These are phyloP conservation scores for Columbina picui DNA, from an alignment of 2,113 vertebrate species.

Conservation along the genomic window DNA sequence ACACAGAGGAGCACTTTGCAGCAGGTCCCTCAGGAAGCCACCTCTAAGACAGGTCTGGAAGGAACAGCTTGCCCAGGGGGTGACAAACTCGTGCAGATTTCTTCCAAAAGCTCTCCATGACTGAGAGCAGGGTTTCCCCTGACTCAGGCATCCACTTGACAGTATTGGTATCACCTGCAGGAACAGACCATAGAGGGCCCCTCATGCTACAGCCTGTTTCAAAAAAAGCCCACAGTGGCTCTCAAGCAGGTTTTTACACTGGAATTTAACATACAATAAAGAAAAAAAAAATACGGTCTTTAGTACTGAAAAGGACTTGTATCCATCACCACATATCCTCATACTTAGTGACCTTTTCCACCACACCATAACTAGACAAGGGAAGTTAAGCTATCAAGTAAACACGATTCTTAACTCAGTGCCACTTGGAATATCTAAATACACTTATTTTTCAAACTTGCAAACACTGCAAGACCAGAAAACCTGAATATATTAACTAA, in stretches of 20 bases:
- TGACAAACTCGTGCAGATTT: neutral
- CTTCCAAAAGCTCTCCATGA: neutral
- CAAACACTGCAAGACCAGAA: neutral
- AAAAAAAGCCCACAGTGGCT: neutral
- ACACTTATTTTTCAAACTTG: neutral
- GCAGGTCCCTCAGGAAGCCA: fast-evolving
- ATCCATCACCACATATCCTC: fast-evolving
- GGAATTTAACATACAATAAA: neutral
- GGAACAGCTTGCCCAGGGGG: neutral
- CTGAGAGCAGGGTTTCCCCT: neutral
- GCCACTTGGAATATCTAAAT: neutral
- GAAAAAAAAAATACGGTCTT: neutral
- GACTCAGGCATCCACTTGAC: neutral
- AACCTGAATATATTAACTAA: neutral
- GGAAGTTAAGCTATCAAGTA: neutral
- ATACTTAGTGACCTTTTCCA: neutral
- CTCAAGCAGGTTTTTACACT: neutral
- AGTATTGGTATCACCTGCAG: neutral
- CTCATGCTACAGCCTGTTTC: neutral
- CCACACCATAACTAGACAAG: neutral
- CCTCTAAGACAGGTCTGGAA: fast-evolving
- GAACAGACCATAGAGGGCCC: neutral
- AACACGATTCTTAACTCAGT: neutral
- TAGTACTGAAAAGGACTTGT: neutral
- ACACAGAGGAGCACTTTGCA: fast-evolving